Evolutionary conservation across 2,888 invertebrate genomes (phyloP), one percentile per base, ranked within the genome.

Genomic region (Schrankia costaestrigalis): DNA sequence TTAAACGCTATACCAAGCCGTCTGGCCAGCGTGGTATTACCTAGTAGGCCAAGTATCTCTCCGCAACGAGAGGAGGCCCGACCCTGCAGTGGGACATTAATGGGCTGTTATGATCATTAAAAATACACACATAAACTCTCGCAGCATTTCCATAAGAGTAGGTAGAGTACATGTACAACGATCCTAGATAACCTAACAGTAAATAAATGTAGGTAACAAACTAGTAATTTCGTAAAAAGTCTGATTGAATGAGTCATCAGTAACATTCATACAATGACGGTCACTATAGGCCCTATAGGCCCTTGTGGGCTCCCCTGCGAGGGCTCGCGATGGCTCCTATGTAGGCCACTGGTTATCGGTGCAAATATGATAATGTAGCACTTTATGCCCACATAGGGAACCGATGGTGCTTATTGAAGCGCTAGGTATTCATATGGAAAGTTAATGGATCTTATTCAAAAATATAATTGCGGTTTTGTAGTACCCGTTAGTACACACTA

Each of bases 341-440:
- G 50, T 63, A 61, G 63, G 56, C 42, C 61, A 56, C 50, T 46
- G 36, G 52, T 48, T 45, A 47, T 47, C 19, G 22, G 42, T 41
- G 54, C 41, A 54, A 52, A 54, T 50, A 46, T 44, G 38, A 44
- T 41, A 46, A 42, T 23, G 43, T 28, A 28, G 19, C 28, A 15
- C 13, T 23, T 11, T 13, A 22, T 28, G 17, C 21, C 8, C 11
- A 11, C 9, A 11, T 26, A 10, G 14, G 5, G 9, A 23, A 1
- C 4, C 6, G 10, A 5, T 6, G 26, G 9, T 25, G 26, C 17
- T 32, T 7, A 26, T 24, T 27, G 11, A 27, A 28, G 27, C 14
- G n/a, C 19, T 4, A 13, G 8, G 24, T 22, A 10, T 10, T 22
- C 22, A 22, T 22, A 4, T 3, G 22, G 10, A 3, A 26, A 21